Conservation (phyloP, 2,888 invertebrate genomes). For the Agapetus fuscipes region DNA sequence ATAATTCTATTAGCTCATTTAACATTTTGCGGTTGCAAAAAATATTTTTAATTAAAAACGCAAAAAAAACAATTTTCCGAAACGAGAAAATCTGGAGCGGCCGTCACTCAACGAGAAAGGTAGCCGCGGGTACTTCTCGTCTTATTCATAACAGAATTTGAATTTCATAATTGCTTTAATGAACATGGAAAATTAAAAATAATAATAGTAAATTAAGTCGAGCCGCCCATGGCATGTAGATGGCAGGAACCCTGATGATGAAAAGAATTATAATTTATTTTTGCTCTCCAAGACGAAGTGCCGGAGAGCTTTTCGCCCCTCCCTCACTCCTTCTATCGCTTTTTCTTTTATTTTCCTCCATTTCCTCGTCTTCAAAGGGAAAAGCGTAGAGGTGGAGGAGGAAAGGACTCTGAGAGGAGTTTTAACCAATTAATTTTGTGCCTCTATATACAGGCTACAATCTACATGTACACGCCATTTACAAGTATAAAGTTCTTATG, state of each 20-base stretch:
- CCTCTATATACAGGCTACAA: constrained; percentile 31
- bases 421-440: constrained; percentile 53
- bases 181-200: background rate
- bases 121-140: background rate
- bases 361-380: constrained; percentile 50
- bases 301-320: constrained; percentile 35
- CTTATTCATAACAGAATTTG: background rate
- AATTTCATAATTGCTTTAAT: background rate
- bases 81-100: too few species aligned
- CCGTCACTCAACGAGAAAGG: background rate
- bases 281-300: constrained; percentile 37
- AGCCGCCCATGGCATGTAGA: constrained; percentile 21
- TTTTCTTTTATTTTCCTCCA: constrained; percentile 46
- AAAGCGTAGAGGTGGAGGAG: constrained; percentile 27
- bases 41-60: background rate
- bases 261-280: constrained; percentile 50
- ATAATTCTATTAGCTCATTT: too few species aligned
- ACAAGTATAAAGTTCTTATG: constrained; percentile 20
- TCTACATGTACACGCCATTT: constrained; percentile 18
- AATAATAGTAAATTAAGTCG: constrained; percentile 24
- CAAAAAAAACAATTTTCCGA: too few species aligned
- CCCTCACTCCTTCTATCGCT: constrained; percentile 24
- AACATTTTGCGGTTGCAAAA: too few species aligned
- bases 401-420: constrained; percentile 46
- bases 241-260: constrained; percentile 22